Base-by-base conservation (phyloP, 2,888 invertebrate species). In the Thelaira solivaga region DNA sequence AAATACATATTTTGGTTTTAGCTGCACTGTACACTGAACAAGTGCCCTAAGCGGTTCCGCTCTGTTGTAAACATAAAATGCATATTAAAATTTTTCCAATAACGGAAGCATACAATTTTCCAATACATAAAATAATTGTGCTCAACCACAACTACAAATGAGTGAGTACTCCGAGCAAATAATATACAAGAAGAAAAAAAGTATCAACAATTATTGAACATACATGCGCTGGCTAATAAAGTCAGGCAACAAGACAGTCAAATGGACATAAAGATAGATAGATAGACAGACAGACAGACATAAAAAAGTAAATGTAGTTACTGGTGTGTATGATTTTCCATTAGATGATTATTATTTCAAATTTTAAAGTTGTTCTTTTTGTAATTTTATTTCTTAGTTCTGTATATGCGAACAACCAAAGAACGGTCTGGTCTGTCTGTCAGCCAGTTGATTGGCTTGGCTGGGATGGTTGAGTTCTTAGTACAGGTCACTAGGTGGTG, bases 31-130 rank as follows among this genome's bases (percentile, higher is more conserved):
- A n/a, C n/a, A n/a, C n/a, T n/a, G n/a, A n/a, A n/a, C n/a, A n/a
- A 36, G 59, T 49, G 24, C 64, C 69, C 11, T 0, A 53, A 13
- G n/a, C 55, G 53, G 65, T 39, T 10, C 49, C 13, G 16, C 13
- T 8, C 71, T 11, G 71, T 62, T 61, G 49, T 41, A 26, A 51
- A 62, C 69, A 55, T 43, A 61, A 62, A 53, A 24, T 80, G 82
- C 64, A 72, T 78, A 73, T 59, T 67, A 57, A 73, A 51, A 69
- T 55, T 71, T 79, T 74, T 34, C 62, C 64, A 76, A 65, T 73
- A 86, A 82, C 85, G 85, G 86, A 85, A 85, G 83, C 82, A 80
- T 80, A 80, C 57, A 65, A 73, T 83, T 84, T 83, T 82, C 78
- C 80, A 83, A 80, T 80, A 80, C 79, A 71, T 22, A 53, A 74